Percentiles rank a stretch among this genome's conserved stretches.
Evolutionary conservation across 2,797 vertebrate species (phyloP).

Genomic region (Chelon auratus): DNA sequence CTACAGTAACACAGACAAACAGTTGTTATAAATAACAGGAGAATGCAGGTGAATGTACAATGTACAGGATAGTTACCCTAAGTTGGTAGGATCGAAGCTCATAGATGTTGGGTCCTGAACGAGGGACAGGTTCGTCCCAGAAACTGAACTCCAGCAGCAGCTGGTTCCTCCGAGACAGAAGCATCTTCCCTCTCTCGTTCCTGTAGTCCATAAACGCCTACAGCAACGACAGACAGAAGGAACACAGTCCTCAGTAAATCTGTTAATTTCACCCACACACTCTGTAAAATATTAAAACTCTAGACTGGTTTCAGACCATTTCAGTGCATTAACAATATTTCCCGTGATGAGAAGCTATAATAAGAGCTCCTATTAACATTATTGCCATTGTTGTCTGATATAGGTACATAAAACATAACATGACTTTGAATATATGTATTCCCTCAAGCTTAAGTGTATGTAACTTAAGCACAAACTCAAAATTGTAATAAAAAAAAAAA

Average conservation of each 20-base stretch:
- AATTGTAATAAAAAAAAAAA: too few species aligned
- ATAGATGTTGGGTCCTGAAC: conserved; percentile 94
- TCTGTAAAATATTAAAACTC: not conserved
- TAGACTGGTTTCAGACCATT: not conserved
- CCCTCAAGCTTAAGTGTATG: not conserved
- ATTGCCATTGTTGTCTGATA: too few species aligned
- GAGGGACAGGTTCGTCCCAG: conserved; percentile 94
- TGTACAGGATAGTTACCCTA: conserved; percentile 79
- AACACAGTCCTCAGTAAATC: not conserved
- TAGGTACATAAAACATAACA: too few species aligned
- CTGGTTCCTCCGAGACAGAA: conserved; percentile 95
- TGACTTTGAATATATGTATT: not conserved
- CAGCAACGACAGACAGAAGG: conserved; percentile 40
- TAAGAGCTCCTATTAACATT: not conserved
- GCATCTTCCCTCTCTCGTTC: conserved; percentile 92
- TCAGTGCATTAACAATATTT: not conserved
- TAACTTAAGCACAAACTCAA: not conserved
- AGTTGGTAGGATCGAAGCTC: conserved; percentile 96
- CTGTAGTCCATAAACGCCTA: conserved; percentile 92
- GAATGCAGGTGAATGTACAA: not conserved
- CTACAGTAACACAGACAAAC: not conserved
- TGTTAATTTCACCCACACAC: not conserved
- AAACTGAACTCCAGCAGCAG: conserved; percentile 96
- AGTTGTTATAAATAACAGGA: not conserved
- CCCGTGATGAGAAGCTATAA: not conserved